Evolutionary conservation across 2,888 invertebrate species (phyloP).

Genomic region (Ashinkailepas kermadecensis): DNA sequence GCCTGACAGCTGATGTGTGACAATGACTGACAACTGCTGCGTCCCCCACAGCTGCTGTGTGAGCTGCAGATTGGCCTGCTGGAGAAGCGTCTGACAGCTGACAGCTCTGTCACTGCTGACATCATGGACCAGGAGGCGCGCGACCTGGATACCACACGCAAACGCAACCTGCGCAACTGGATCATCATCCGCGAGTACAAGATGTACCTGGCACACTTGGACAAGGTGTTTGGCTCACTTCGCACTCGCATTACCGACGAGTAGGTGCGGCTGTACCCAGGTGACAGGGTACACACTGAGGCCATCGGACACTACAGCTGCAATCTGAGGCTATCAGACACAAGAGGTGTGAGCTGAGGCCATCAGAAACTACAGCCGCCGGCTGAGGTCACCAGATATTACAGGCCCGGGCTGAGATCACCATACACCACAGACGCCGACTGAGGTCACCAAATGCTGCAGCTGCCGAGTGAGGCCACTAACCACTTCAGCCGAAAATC

Average conservation of each 20-base stretch:
- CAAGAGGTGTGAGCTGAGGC: too few species aligned
- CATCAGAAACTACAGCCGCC: too few species aligned
- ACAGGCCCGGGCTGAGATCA: too few species aligned
- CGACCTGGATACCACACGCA: neutral
- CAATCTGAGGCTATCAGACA: too few species aligned
- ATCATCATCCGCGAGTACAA: slow-evolving; percentile 18
- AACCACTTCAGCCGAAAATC: too few species aligned
- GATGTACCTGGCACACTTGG: slow-evolving; percentile 10
- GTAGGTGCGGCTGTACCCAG: too few species aligned
- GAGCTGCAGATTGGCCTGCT: slow-evolving; percentile 11
- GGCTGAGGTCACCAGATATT: too few species aligned
- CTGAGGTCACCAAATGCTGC: too few species aligned
- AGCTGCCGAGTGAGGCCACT: too few species aligned
- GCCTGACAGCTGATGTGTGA: neutral
- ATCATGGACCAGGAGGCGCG: slow-evolving; percentile 11
- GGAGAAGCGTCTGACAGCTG: neutral
- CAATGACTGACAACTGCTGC: neutral
- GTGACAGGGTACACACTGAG: too few species aligned
- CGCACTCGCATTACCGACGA: neutral
- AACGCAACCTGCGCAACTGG: slow-evolving; percentile 18
- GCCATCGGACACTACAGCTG: too few species aligned
- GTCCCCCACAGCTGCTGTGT: neutral
- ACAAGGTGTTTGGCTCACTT: slow-evolving; percentile 10
- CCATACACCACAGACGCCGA: too few species aligned
- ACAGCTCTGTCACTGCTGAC: slow-evolving; percentile 15